Base-by-base conservation (phyloP, 1,140 invertebrate species). In the Drosophila athabasca region DNA sequence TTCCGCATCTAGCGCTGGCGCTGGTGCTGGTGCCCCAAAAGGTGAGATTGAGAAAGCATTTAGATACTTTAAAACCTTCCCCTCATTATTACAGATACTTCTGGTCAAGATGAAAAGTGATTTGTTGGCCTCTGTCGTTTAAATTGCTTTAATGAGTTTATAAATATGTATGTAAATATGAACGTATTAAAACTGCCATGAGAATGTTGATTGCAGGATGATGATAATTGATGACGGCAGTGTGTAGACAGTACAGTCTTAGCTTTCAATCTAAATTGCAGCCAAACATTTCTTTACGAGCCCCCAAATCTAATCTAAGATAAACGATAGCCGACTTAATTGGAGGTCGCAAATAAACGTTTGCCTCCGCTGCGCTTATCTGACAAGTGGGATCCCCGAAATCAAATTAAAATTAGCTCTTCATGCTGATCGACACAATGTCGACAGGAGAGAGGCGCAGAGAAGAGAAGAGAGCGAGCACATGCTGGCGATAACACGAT, bases 401-500 rank as follows among this genome's bases (percentile, higher is more conserved):
- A 9, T 35, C 24, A n/a, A 26, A 57, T 4, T 45, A 45, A 26
- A 44, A 54, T 62, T 54, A 15, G 43, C 64, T 53, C 62, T 24
- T 69, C 64, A 69, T 39, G 51, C 45, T 70, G 67, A 26, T 26
- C 24, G 24, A 26, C 24, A 26, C 4, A 26, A 26, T 26, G 24
- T 26, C 24, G 24, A 69, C 24, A 58, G 41, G 41, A 4, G 62
- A 39, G 31, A 29, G 24, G 17, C 17, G 17, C 17, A 11, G 13
- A 19, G 17, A 19, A 19, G 17, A 19, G 17, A 19, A 19, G 13
- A 1, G 7, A 6, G 24, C 24, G 24, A 26, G 24, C 24, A 5
- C 24, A 26, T 26, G 24, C 24, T 6, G 17, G 7, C 46, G 58
- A 73, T 73, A 73, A 73, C 51, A 24, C 50, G 31, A 24, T 73